These are phyloP conservation scores for Silurus glanis DNA, from an alignment of 2,113 vertebrate species.

Conservation along the genomic window DNA sequence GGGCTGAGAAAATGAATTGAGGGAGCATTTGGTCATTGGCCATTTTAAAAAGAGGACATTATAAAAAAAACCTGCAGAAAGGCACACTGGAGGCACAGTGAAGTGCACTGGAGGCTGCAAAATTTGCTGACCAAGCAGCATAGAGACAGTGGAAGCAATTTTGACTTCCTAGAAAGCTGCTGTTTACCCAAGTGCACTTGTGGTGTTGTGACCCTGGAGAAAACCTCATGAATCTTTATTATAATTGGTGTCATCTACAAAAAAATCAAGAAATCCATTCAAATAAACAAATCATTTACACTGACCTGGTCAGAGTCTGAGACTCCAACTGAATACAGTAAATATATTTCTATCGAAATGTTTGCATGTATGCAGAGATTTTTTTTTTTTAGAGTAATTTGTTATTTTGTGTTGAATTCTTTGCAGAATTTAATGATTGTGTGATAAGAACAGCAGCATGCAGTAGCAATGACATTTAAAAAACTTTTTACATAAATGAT, in stretches of 20 bases:
- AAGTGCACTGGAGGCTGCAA: constrained; percentile 43
- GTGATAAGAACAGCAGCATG: background rate
- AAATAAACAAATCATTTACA: constrained; percentile 25
- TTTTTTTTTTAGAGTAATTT: background rate
- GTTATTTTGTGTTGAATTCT: background rate
- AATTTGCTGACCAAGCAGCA: constrained; percentile 53
- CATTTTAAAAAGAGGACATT: constrained; percentile 62
- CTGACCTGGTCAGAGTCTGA: background rate
- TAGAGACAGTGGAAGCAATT: constrained; percentile 18
- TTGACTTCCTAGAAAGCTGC: constrained; percentile 35
- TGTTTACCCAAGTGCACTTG: constrained; percentile 2
- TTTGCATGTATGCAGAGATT: background rate
- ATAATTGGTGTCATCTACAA: constrained; percentile 16
- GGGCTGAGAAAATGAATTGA: constrained; percentile 46
- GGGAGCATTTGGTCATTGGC: constrained; percentile 55
- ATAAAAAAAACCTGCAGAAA: constrained; percentile 56
- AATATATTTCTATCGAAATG: background rate
- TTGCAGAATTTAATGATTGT: background rate
- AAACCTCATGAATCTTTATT: background rate
- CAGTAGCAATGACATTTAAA: background rate
- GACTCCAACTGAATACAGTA: background rate
- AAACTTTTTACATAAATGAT: background rate
- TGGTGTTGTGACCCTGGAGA: background rate
- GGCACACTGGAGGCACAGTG: background rate
- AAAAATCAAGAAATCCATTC: constrained; percentile 25